A percentile compares a stretch with the other conserved stretches of the same genome.
These are phyloP conservation scores for Clarias pachynema DNA, from an alignment of 2,797 vertebrate species.

Conservation along the genomic window DNA sequence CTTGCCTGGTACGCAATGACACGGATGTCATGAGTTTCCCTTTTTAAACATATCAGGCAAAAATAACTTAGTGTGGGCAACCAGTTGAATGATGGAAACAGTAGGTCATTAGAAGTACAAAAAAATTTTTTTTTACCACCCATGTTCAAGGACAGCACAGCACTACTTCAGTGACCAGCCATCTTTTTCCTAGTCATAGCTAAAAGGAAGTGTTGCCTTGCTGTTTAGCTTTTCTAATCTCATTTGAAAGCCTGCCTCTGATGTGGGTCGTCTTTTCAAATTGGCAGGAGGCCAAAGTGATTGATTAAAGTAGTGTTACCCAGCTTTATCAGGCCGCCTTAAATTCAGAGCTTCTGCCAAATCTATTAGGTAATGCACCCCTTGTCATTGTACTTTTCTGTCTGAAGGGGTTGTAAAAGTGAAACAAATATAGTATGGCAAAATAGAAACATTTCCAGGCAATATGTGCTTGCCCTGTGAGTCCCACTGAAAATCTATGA, in stretches of 20 bases:
- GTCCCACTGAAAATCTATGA: neutral
- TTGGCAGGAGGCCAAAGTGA: constrained; percentile 76
- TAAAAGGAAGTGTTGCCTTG: constrained; percentile 69
- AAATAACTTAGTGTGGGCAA: constrained; percentile 24
- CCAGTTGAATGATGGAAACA: constrained; percentile 30
- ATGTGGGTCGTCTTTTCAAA: constrained; percentile 78
- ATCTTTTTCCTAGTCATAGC: constrained; percentile 24
- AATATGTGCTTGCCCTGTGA: too few relatives aligned
- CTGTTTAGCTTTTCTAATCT: constrained; percentile 77
- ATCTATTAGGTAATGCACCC: constrained; percentile 83
- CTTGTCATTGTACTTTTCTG: constrained; percentile 69
- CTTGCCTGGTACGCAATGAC: constrained; percentile 17
- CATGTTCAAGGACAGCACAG: constrained; percentile 10
- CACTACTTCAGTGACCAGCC: neutral
- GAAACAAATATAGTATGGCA: constrained; percentile 28
- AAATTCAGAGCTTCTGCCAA: constrained; percentile 75
- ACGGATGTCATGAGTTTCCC: constrained; percentile 1
- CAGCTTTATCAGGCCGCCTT: constrained; percentile 75
- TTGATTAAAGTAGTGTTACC: constrained; percentile 82
- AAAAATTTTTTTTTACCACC: neutral
- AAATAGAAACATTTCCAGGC: neutral
- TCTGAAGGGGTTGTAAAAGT: constrained; percentile 26
- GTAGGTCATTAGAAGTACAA: constrained; percentile 12
- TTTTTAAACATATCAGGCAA: constrained; percentile 27
- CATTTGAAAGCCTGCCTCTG: constrained; percentile 78